phyloP scores from a whole-genome alignment of 1,140 invertebrate genomes.

The Pseudomyrmex gracilis region DNA sequence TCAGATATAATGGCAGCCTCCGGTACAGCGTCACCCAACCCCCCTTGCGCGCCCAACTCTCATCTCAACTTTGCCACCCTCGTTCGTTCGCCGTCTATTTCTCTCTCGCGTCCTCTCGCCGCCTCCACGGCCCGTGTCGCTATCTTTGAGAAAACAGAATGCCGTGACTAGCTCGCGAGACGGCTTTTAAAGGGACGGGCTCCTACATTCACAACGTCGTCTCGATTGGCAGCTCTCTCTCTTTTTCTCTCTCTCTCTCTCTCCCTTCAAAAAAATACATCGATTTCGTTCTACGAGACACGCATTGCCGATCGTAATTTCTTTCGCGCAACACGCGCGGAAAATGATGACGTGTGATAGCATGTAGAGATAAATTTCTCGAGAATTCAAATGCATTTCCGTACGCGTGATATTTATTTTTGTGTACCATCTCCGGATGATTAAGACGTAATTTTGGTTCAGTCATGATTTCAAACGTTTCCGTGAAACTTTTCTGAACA shows the following conservation, averaged over 20 bases:
- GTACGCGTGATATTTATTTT: too few relatives aligned
- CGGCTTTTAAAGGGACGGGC: slow-evolving; percentile 59
- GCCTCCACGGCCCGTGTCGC: slow-evolving; percentile 64
- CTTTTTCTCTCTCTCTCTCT: too few relatives aligned
- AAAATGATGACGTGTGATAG: not conserved
- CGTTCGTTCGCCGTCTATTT: slow-evolving; percentile 73
- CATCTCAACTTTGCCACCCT: slow-evolving; percentile 80
- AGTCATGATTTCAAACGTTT: not conserved
- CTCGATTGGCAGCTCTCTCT: slow-evolving; percentile 10
- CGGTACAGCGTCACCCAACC: slow-evolving; percentile 80
- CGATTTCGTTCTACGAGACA: slow-evolving; percentile 5
- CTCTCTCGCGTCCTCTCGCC: slow-evolving; percentile 65
- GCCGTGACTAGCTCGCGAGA: slow-evolving; percentile 63
- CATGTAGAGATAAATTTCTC: not conserved
- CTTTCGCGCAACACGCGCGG: not conserved
- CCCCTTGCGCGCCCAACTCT: slow-evolving; percentile 73
- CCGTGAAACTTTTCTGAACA: slow-evolving; percentile 2
- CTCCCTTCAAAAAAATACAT: slow-evolving; percentile 16
- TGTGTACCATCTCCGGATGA: too few relatives aligned
- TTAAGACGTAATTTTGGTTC: not conserved
- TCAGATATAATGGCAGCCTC: slow-evolving; percentile 86
- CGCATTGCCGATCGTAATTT: not conserved
- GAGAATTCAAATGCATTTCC: too few relatives aligned
- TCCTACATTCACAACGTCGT: slow-evolving; percentile 29
- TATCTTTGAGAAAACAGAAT: slow-evolving; percentile 73